Conservation (phyloP, 2,888 invertebrate genomes). For the Nomada fucata region DNA sequence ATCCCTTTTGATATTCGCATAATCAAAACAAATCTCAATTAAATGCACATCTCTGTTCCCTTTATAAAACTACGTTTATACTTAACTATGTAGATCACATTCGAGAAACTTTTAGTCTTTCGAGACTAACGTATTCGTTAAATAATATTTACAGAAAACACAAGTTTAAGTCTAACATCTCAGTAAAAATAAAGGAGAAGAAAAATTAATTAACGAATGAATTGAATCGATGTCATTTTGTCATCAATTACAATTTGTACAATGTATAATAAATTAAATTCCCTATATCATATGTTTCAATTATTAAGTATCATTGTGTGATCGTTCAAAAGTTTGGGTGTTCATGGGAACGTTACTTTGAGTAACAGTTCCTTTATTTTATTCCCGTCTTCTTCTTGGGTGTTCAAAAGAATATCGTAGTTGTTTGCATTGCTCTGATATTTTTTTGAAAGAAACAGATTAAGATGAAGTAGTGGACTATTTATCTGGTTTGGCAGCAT, state of each 20-base stretch:
- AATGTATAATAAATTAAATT: conserved; percentile 8
- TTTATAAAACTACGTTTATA: conserved; percentile 39
- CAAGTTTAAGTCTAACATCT: background rate
- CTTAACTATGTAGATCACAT: conserved; percentile 38
- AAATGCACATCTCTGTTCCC: conserved; percentile 41
- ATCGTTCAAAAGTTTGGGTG: too few species aligned
- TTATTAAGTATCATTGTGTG: background rate
- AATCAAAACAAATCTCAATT: conserved; percentile 33
- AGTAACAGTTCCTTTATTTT: too few species aligned
- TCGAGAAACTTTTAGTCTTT: conserved; percentile 21
- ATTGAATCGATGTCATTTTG: background rate
- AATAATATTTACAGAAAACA: conserved; percentile 15
- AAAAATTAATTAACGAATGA: background rate
- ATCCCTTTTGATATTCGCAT: conserved; percentile 21
- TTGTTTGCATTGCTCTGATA: too few species aligned
- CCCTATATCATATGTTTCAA: background rate
- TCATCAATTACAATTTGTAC: background rate
- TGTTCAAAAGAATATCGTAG: too few species aligned
- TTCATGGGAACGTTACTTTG: too few species aligned
- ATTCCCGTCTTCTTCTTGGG: too few species aligned
- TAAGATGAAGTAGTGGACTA: too few species aligned
- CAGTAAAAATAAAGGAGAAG: background rate
- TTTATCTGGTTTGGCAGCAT: too few species aligned
- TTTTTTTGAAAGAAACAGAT: too few species aligned
- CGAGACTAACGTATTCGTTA: background rate